A percentile compares a stretch with the other conserved stretches of the same genome.
Conservation (phyloP, 1,140 invertebrate species). For the Tetragnatha versicolor region DNA sequence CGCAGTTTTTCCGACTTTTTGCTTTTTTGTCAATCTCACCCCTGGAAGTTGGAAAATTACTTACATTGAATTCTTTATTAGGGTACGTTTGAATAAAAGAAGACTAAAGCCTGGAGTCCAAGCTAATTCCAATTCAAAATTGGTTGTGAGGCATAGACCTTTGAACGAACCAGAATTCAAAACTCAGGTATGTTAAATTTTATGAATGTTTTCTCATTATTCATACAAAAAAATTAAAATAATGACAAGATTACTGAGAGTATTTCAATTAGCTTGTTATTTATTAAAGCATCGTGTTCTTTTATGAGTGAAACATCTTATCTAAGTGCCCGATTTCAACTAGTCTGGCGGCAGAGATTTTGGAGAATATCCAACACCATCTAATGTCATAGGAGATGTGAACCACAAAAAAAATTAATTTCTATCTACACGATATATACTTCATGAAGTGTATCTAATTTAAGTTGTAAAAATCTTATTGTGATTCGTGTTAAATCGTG, state of each 20-base stretch:
- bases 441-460: too few relatives aligned
- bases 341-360: background rate
- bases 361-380: background rate
- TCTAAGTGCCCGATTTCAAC: background rate
- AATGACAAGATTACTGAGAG: background rate
- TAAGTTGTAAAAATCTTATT: too few relatives aligned
- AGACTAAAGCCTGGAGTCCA: constrained; percentile 73
- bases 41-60: too few relatives aligned
- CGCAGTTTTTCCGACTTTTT: too few relatives aligned
- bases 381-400: too few relatives aligned
- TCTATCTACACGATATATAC: too few relatives aligned
- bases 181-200: constrained; percentile 71
- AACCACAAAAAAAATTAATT: too few relatives aligned
- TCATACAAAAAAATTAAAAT: background rate
- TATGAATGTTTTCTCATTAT: background rate
- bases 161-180: constrained; percentile 85
- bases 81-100: constrained; percentile 89
- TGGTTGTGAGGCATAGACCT: constrained; percentile 89
- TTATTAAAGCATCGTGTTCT: background rate
- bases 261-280: background rate
- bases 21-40: too few relatives aligned
- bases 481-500: too few relatives aligned
- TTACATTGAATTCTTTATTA: constrained; percentile 57
- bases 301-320: background rate
- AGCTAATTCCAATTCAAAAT: constrained; percentile 76